Base-by-base conservation (phyloP, 2,113 vertebrate genomes). In the Ivindomyrus marchei region DNA sequence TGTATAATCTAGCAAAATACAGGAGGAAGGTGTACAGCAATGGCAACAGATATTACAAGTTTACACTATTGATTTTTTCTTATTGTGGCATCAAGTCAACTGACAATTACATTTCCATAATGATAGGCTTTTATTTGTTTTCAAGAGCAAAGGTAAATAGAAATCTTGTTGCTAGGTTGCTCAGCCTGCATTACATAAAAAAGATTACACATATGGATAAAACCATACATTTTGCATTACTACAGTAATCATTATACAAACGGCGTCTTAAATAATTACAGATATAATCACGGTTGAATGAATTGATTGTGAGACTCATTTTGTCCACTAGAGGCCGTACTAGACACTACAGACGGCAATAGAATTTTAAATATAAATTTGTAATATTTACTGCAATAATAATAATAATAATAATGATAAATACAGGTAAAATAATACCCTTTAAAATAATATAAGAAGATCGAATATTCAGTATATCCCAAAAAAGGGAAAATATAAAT, bases 291-390 rank as follows among this genome's bases (percentile, higher is more conserved):
- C 21, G 13, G 27, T 24, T 39, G 47, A 83, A 83, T 15, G 50
- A 42, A 39, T n/a, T 31, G 21, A 36, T 7, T 27, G 83, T 5
- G 21, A 15, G 42, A 85, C 85, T 90, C 88, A 92, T 92, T 85
- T 91, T 91, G 92, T 91, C 95, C 95, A 93, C 96, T 94, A 96
- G 96, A 93, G 94, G 96, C 94, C 96, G 95, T 94, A 91, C 92
- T 93, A 93, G 93, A 91, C 94, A 91, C 92, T 92, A 89, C 11
- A 90, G 89, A 93, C 74, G 31, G 36, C 17, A 70, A 31, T 42
- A 39, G 1, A 36, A 19, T 80, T 80, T 36, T 42, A 80, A 42
- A 42, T 7, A 19, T 19, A 87, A 10, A 87, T 56, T 56, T 52
- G 45, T 27, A 83, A 70, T 89, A 88, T 90, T 6, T 89, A 21